A percentile compares a stretch with the other conserved stretches of the same genome.
Evolutionary conservation across 2,797 vertebrate genomes (phyloP).

Genomic region (Odontamblyopus lacepedii): DNA sequence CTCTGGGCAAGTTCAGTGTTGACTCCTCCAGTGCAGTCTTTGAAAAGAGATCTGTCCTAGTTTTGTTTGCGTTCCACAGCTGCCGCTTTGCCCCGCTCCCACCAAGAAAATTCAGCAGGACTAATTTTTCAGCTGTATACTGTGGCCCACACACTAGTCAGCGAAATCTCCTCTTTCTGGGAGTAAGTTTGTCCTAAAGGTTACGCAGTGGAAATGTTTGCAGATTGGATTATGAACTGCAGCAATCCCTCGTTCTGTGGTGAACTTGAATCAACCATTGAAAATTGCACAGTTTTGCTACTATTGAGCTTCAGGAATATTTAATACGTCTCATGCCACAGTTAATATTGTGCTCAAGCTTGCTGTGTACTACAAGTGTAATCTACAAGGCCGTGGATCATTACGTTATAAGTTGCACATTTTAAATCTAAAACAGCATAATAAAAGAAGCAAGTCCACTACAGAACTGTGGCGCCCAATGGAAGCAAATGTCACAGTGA

Average conservation of each 20-base stretch:
- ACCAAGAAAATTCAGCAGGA: slow-evolving; percentile 44
- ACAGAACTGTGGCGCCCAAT: too few species aligned
- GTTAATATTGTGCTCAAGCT: too few species aligned
- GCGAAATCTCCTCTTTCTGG: slow-evolving; percentile 44
- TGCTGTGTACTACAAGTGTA: too few species aligned
- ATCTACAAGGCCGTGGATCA: too few species aligned
- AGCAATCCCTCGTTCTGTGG: not conserved
- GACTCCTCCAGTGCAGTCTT: slow-evolving; percentile 23
- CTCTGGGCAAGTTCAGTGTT: slow-evolving; percentile 31
- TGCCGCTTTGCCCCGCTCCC: slow-evolving; percentile 37
- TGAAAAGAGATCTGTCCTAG: slow-evolving; percentile 48
- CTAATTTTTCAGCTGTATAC: slow-evolving; percentile 46
- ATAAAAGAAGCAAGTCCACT: too few species aligned
- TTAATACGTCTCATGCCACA: not conserved
- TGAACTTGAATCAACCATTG: slow-evolving; percentile 4
- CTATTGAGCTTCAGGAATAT: not conserved
- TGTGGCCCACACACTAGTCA: slow-evolving; percentile 37
- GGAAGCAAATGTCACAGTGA: too few species aligned
- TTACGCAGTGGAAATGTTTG: slow-evolving; percentile 16
- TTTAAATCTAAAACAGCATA: too few species aligned
- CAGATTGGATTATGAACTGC: slow-evolving; percentile 4
- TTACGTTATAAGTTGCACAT: too few species aligned
- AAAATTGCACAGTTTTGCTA: not conserved
- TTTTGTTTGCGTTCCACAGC: slow-evolving; percentile 49
- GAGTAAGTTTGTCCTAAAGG: slow-evolving; percentile 42